Evolutionary conservation across 1,140 invertebrate genomes (phyloP), one percentile per base, ranked within the genome.

Genomic region (Macrocentrus cingulum): DNA sequence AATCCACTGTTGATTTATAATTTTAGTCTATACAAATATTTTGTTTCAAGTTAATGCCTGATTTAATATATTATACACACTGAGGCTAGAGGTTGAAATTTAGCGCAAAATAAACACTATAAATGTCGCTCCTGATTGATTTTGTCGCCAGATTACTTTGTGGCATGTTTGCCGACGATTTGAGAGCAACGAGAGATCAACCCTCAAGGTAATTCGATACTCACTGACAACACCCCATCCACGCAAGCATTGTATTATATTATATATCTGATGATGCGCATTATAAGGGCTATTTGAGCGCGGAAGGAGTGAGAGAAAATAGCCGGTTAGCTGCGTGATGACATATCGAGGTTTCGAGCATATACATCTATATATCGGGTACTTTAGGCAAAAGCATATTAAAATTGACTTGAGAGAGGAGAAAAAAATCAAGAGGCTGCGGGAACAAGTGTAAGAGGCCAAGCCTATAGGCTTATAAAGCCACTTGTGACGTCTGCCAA

Each of bases 401-500:
- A 41, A 52, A 22, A 19, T n/a, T 11, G 20, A 49, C 2, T 15
- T 1, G 18, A 25, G 29, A 59, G 39, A 36, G 46, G 51, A 32
- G 16, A 34, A 41, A 36, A 60, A 56, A 61, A 63, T 62, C 61
- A 41, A 63, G 60, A 57, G 62, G 63, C 63, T 65, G 62, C 62
- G 61, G 63, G 64, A 61, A 66, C 69, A 70, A 72, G 69, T 70
- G 66, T 64, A 72, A 67, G 65, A 68, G 68, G 62, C 62, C 59
- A 64, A 68, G n/a, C n/a, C n/a, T n/a, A 67, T 69, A 64, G 60
- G 59, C 50, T n/a, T n/a, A n/a, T 46, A 56, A 56, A 62, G 63
- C 61, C 68, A 76, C 76, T 79, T 63, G 72, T 78, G 76, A 80
- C 77, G 77, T 80, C 76, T 79, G 76, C 71, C 57, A 66, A 58